Evolutionary conservation across 2,797 vertebrate species (phyloP), one percentile per base, ranked within the genome.

Genomic region (Ara ararauna): DNA sequence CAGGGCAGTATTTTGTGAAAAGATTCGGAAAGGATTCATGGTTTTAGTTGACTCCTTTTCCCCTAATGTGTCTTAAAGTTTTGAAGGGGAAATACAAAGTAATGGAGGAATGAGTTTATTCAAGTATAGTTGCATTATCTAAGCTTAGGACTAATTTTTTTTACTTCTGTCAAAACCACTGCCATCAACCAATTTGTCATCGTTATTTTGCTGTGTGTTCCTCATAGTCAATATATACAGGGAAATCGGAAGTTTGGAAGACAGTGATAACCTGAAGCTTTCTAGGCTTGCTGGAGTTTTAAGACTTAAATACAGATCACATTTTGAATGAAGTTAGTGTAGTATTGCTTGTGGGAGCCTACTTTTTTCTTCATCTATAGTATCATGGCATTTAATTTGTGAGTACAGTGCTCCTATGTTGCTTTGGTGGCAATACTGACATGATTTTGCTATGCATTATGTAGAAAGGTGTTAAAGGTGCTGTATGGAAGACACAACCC

Each of bases 391-490:
- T 44, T 24, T 20, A 76, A 88, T 15, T 50, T 60, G 53, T 53
- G 21, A 56, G 15, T 36, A 12, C 26, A 54, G 40, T 45, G 42
- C 29, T 83, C 16, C 42, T 89, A 0, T 56, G n/a, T 23, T 89
- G 51, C 13, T 61, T 85, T 40, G n/a, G 30, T 67, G 40, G 19
- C 56, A 45, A 0, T 54, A 24, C 34, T 36, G 34, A 8, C 48
- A 1, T 0, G 17, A 22, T 80, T 91, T 71, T 65, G 45, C 29
- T 68, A 1, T 64, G 10, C 2, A 0, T 67, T 67, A 12, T 17
- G 1, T 48, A 20, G 44, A 48, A 87, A 10, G 47, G 6, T 2
- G 1, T 54, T 71, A 51, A 68, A 36, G 51, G 5, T 1, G 11
- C 34, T 51, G 3, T 47, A 6, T 44, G 21, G 26, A 72, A 83